phyloP scores from a whole-genome alignment of 2,888 invertebrate genomes.

The Scrobipalpa costella region DNA sequence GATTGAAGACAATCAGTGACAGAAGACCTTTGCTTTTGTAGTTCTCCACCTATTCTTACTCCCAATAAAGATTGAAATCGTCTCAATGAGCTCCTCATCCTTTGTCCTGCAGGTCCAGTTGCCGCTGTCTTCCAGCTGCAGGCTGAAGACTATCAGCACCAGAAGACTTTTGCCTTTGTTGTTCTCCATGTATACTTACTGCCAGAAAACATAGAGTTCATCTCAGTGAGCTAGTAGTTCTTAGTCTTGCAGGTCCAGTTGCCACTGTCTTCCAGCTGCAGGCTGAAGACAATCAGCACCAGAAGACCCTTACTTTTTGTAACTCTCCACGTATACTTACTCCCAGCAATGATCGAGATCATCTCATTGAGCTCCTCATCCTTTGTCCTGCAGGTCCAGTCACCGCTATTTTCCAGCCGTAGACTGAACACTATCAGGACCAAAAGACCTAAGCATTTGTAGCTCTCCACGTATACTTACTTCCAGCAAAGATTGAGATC shows the following conservation, averaged over 20 bases:
- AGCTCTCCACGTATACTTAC: slow-evolving; percentile 45
- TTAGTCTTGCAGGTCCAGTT: slow-evolving; percentile 66
- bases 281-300: slow-evolving; percentile 40
- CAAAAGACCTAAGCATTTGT: too few species aligned
- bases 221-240: slow-evolving; percentile 57
- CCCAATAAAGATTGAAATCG: slow-evolving; percentile 64
- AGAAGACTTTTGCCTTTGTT: slow-evolving; percentile 41
- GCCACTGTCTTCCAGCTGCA: slow-evolving; percentile 60
- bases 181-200: slow-evolving; percentile 59
- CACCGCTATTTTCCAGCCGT: slow-evolving; percentile 60
- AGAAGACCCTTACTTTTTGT: too few species aligned
- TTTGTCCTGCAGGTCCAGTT: slow-evolving; percentile 66
- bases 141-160: slow-evolving; percentile 61
- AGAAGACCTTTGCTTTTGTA: too few species aligned
- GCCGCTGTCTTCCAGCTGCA: slow-evolving; percentile 60
- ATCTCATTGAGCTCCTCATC: slow-evolving; percentile 58
- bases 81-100: slow-evolving; percentile 58
- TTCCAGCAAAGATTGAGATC: slow-evolving; percentile 65
- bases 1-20: slow-evolving; percentile 40
- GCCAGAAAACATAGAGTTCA: slow-evolving; percentile 64
- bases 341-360: slow-evolving; percentile 65
- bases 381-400: slow-evolving; percentile 64
- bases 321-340: slow-evolving; percentile 44
- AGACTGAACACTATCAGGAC: slow-evolving; percentile 43
- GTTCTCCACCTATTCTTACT: slow-evolving; percentile 48